These are phyloP conservation scores for Montipora sp. DNA, from an alignment of 64 coral and sea anemone genomes.

Conservation along the genomic window DNA sequence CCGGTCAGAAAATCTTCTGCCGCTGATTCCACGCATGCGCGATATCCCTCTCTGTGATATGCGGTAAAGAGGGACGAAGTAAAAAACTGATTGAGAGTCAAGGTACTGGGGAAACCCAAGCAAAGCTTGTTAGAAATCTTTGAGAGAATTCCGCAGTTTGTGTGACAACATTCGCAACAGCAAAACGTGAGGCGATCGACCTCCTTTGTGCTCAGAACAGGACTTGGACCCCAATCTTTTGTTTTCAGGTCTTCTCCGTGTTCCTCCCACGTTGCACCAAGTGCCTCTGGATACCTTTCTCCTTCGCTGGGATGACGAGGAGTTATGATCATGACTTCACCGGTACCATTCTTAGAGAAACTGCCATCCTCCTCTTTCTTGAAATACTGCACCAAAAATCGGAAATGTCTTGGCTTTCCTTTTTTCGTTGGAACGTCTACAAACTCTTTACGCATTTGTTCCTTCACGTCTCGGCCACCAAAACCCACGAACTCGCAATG, in stretches of 20 bases:
- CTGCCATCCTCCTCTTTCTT: conserved; percentile 52
- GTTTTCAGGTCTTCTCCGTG: conserved; percentile 65
- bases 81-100: conserved; percentile 55
- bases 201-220: conserved; percentile 56
- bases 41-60: conserved; percentile 56
- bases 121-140: conserved; percentile 68
- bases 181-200: conserved; percentile 82
- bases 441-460: conserved; percentile 77
- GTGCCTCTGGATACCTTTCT: conserved; percentile 15
- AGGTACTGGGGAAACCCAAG: conserved; percentile 62
- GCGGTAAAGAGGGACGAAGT: conserved; percentile 33
- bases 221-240: conserved; percentile 60
- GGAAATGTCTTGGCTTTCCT: conserved; percentile 70
- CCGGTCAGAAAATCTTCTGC: conserved; percentile 7
- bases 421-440: conserved; percentile 40
- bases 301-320: conserved; percentile 68
- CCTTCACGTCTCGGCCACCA: conserved; percentile 73
- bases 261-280: conserved; percentile 65
- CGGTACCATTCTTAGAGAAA: conserved; percentile 47
- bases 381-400: conserved; percentile 85
- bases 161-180: conserved; percentile 82
- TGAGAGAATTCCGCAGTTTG: conserved; percentile 37
- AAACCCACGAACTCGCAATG: conserved; percentile 85
- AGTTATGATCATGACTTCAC: conserved; percentile 75
- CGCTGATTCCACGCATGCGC: conserved; percentile 40